These are phyloP conservation scores for Bedellia somnulentella DNA, from an alignment of 2,888 invertebrate genomes.

Conservation along the genomic window DNA sequence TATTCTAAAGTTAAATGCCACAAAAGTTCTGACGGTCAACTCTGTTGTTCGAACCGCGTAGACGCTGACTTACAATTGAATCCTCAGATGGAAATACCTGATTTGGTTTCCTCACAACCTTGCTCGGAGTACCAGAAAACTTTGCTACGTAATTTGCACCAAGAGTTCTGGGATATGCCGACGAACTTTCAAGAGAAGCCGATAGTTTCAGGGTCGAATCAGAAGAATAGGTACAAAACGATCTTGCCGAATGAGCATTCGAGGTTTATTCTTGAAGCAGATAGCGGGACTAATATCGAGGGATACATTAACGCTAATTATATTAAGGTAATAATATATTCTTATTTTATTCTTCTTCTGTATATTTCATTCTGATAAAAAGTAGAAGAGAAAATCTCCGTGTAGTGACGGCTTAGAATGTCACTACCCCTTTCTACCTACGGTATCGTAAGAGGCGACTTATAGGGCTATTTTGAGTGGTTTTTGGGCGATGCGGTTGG, in stretches of 20 bases:
- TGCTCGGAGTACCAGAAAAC: conserved; percentile 65
- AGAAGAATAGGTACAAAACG: conserved; percentile 87
- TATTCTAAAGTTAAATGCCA: conserved; percentile 47
- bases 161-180: conserved; percentile 94
- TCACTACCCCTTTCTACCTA: too few relatives aligned
- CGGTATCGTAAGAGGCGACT: too few relatives aligned
- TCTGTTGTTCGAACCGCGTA: conserved; percentile 33
- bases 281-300: conserved; percentile 55
- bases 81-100: conserved; percentile 39
- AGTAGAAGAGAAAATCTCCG: too few relatives aligned
- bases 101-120: conserved; percentile 32
- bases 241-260: conserved; percentile 89
- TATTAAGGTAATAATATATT: conserved; percentile 67
- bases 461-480: too few relatives aligned
- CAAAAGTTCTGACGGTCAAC: conserved; percentile 25
- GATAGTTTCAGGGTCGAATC: conserved; percentile 84
- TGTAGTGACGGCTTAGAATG: too few relatives aligned
- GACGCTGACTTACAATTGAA: conserved; percentile 25
- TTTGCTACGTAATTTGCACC: conserved; percentile 68
- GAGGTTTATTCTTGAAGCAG: conserved; percentile 69
- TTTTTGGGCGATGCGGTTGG: too few relatives aligned
- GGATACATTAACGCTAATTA: conserved; percentile 94
- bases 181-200: conserved; percentile 90
- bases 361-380: too few relatives aligned
- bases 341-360: neutral